These are phyloP conservation scores for Zygaena filipendulae DNA, from an alignment of 2,888 invertebrate genomes.

Conservation along the genomic window DNA sequence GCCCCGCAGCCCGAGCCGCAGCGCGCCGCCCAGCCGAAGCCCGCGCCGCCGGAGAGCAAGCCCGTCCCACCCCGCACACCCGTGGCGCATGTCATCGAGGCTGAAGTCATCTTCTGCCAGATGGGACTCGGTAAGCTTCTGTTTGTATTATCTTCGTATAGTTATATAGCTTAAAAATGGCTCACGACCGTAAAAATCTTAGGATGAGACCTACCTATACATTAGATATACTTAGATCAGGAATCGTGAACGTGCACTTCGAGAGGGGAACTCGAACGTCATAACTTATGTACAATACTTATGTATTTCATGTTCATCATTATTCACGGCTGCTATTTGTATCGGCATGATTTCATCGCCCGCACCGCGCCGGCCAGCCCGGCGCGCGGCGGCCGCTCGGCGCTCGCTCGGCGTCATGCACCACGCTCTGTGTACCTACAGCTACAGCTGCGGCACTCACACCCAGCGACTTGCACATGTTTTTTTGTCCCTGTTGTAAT, in stretches of 20 bases:
- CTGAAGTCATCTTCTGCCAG: slow-evolving; percentile 77
- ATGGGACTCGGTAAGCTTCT: slow-evolving; percentile 74
- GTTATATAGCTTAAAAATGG: not conserved
- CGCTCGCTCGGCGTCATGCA: too few species aligned
- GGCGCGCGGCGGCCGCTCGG: too few species aligned
- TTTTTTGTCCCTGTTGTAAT: slow-evolving; percentile 20
- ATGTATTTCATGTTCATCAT: too few species aligned
- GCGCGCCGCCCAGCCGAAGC: slow-evolving; percentile 11
- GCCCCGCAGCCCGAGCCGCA: slow-evolving; percentile 15
- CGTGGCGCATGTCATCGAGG: slow-evolving; percentile 66
- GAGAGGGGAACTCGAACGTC: not conserved
- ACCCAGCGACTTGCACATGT: slow-evolving; percentile 19
- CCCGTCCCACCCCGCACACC: slow-evolving; percentile 34
- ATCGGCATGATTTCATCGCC: slow-evolving; percentile 15
- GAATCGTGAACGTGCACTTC: not conserved
- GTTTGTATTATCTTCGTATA: not conserved
- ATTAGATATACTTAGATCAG: not conserved
- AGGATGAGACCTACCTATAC: slow-evolving; percentile 21
- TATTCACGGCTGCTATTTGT: slow-evolving; percentile 22
- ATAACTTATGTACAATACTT: too few species aligned
- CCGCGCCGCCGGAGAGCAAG: slow-evolving; percentile 14
- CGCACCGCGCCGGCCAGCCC: slow-evolving; percentile 5
- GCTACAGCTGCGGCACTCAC: slow-evolving; percentile 1
- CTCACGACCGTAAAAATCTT: too few species aligned
- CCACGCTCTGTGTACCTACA: slow-evolving; percentile 6